Evolutionary conservation across 1,140 invertebrate genomes (phyloP), one percentile per base, ranked within the genome.

Genomic region (Mylabris phalerata): DNA sequence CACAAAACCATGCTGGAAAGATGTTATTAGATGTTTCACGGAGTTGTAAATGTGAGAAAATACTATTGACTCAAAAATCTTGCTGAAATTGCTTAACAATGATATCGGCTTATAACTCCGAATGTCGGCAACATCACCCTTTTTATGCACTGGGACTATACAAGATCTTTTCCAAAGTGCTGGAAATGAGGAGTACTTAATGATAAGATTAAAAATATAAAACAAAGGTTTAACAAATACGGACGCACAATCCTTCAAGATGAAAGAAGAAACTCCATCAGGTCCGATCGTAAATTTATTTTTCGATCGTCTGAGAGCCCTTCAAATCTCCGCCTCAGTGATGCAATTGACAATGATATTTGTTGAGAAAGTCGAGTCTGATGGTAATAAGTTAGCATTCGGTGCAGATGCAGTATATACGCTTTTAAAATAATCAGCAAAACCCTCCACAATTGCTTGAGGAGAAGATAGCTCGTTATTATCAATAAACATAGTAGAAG

Each of bases 91-190:
- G n/a, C 25, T 19, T 3, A 3, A 6, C 1, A 48, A 3, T 9
- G 25, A n/a, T 48, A 48, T 48, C 10, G 47, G 47, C 25, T 24
- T 24, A 4, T 48, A 48, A 48, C 27, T 48, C n/a, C 10, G 9
- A 2, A 48, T 9, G 7, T 24, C 7, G 7, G 25, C 26, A 2
- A 24, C 2, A 11, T 48, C 47, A n/a, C n/a, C 47, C 13, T 27
- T 48, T 48, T 48, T 48, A 26, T 48, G 32, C 25, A 48, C 47
- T 26, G 47, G 47, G 47, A n/a, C n/a, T 26, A 48, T n/a, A 7
- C 4, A 4, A 3, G 47, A n/a, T 48, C 4, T 19, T 48, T 48
- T 48, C 32, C 25, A 48, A 19, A 27, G 13, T n/a, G 3, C 24
- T 6, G 47, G 47, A 27, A 48, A 26, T 26, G 10, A 7, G 6